phyloP scores from a whole-genome alignment of 2,797 vertebrate genomes.

The Schizothorax lantsangensis region DNA sequence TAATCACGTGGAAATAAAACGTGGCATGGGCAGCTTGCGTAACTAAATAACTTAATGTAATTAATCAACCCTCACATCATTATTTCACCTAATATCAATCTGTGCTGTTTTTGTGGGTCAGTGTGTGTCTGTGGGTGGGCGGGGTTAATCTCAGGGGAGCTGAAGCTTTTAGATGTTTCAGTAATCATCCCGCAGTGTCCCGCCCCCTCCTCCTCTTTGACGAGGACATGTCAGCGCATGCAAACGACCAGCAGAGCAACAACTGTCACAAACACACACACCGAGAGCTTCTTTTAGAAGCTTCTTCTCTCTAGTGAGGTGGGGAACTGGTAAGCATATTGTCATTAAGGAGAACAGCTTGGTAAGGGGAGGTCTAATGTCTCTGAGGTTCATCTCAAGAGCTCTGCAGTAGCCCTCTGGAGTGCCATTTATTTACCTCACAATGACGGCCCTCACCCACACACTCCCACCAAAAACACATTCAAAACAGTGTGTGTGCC shows the following conservation, averaged over 20 bases:
- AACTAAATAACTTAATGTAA: constrained; percentile 28
- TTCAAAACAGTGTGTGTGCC: constrained; percentile 6
- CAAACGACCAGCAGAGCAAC: constrained; percentile 50
- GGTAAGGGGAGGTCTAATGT: constrained; percentile 70
- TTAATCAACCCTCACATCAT: constrained; percentile 33
- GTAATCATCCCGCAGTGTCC: background rate
- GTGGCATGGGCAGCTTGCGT: background rate
- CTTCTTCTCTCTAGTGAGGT: constrained; percentile 64
- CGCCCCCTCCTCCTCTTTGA: constrained; percentile 15
- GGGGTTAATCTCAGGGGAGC: constrained; percentile 26
- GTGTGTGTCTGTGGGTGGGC: background rate
- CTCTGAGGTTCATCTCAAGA: constrained; percentile 74
- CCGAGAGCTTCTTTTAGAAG: constrained; percentile 17
- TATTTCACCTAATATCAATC: constrained; percentile 36
- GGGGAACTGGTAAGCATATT: constrained; percentile 80
- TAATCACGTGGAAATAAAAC: constrained; percentile 5
- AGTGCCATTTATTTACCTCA: constrained; percentile 55
- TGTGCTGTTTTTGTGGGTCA: constrained; percentile 22
- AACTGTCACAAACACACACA: constrained; percentile 36
- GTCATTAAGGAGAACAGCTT: constrained; percentile 78
- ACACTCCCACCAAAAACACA: constrained; percentile 65
- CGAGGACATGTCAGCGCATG: constrained; percentile 33
- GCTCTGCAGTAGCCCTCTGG: constrained; percentile 65
- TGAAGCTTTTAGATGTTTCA: constrained; percentile 54
- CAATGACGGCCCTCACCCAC: constrained; percentile 16